Evolutionary conservation across 1,140 invertebrate species (phyloP).

Genomic region (Spodoptera frugiperda): DNA sequence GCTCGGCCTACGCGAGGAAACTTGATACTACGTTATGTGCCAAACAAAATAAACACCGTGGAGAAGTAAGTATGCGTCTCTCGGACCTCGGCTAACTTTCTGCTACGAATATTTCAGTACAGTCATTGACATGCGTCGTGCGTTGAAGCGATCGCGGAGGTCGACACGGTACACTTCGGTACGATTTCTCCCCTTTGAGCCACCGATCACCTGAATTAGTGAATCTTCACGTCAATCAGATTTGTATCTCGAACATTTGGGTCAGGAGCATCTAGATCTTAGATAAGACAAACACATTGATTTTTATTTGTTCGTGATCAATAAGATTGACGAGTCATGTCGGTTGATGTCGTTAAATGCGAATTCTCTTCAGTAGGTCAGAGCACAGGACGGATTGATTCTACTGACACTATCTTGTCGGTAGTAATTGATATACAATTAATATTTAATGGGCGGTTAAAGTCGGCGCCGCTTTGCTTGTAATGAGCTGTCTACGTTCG

Average conservation of each 20-base stretch:
- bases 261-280: slow-evolving; percentile 76
- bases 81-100: slow-evolving; percentile 27
- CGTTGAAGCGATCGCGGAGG: slow-evolving; percentile 37
- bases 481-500: slow-evolving; percentile 3
- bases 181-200: slow-evolving; percentile 23
- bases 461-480: slow-evolving; percentile 4
- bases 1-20: not conserved
- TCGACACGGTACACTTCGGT: slow-evolving; percentile 25
- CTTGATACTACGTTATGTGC: not conserved
- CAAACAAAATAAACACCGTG: slow-evolving; percentile 19
- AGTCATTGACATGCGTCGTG: slow-evolving; percentile 42
- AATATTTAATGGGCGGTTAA: slow-evolving; percentile 24
- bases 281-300: slow-evolving; percentile 71
- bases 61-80: not conserved
- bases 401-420: slow-evolving; percentile 47
- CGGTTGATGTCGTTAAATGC: slow-evolving; percentile 64
- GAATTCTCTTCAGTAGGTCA: slow-evolving; percentile 56
- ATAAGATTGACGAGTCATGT: slow-evolving; percentile 77
- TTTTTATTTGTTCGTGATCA: slow-evolving; percentile 77
- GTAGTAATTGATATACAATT: slow-evolving; percentile 32
- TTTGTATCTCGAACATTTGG: slow-evolving; percentile 77
- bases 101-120: slow-evolving; percentile 22
- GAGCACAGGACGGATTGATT: slow-evolving; percentile 42
- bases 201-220: slow-evolving; percentile 63
- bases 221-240: slow-evolving; percentile 79